These are phyloP conservation scores for Todiramphus chloris DNA, from an alignment of 2,113 vertebrate species.

Conservation along the genomic window DNA sequence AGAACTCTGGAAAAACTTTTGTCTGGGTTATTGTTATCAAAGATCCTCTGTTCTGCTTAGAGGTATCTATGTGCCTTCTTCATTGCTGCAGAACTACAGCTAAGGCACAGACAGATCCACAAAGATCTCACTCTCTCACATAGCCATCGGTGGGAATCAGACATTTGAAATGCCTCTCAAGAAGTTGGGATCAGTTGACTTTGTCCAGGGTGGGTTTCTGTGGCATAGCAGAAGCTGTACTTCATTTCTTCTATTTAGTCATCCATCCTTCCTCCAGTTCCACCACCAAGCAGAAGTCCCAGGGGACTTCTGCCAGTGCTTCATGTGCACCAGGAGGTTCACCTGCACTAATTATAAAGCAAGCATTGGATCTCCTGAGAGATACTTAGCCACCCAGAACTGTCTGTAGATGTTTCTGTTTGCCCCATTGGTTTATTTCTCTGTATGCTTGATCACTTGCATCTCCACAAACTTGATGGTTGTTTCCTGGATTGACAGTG, in stretches of 20 bases:
- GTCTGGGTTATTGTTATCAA: not conserved
- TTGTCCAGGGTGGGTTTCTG: not conserved
- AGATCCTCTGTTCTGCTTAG: not conserved
- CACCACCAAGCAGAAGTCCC: not conserved
- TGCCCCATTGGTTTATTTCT: not conserved
- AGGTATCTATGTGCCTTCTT: not conserved
- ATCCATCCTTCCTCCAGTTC: not conserved
- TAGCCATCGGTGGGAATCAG: not conserved
- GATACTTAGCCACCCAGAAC: not conserved
- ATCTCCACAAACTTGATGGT: not conserved
- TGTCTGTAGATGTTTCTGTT: not conserved
- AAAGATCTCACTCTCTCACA: not conserved
- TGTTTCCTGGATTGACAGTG: not conserved
- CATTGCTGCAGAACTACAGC: not conserved
- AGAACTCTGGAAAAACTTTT: not conserved
- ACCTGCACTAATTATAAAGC: not conserved
- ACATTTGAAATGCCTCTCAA: not conserved
- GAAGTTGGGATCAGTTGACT: not conserved
- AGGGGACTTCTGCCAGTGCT: not conserved
- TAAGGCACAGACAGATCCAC: not conserved
- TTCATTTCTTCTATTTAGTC: fast-evolving
- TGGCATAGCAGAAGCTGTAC: not conserved
- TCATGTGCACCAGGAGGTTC: not conserved
- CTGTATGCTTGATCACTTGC: not conserved
- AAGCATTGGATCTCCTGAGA: not conserved